Evolutionary conservation across 2,888 invertebrate genomes (phyloP), one percentile per base, ranked within the genome.

Genomic region (Dyspetes luteomarginatus): DNA sequence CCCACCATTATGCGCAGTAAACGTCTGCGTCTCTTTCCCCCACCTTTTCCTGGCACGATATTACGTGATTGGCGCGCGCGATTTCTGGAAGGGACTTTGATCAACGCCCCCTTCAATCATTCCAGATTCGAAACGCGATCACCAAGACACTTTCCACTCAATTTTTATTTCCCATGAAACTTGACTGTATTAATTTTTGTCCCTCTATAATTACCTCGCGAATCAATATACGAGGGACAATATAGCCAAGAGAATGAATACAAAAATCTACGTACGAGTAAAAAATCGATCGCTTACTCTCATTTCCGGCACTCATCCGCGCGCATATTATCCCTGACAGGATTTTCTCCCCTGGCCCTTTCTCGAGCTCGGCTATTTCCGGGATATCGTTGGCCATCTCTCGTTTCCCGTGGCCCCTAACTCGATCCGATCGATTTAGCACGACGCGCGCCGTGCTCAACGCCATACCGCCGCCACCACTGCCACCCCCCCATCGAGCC

Each of bases 381-480:
- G 68, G 78, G 78, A 82, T 82, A 78, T 82, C 67, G 45, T 74
- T 65, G 65, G 65, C 71, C 62, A 48, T 81, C 72, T 72, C 76
- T 72, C 80, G 73, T 80, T 78, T 78, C 78, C n/a, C 81, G 77
- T 62, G 41, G 30, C 80, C 71, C 48, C 75, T 81, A 82, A 82
- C 82, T 81, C 75, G 78, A 82, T 84, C 78, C 79, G 83, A 83
- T 82, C 65, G 83, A 75, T 82, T 84, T 82, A 81, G 79, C 68
- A 72, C 71, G 82, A 69, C 56, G 72, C 65, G 78, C 60, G 72
- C 81, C 55, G 50, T 2, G 5, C 36, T 36, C 65, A 58, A 52
- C 68, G 52, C 48, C 56, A 75, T 73, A 41, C 64, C 48, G 26
- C 75, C 50, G 41, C 68, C 28, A 19, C 26, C 48, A 17, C 24